Evolutionary conservation across 2,113 vertebrate species (phyloP), one percentile per base, ranked within the genome.

Genomic region (Prionailurus bengalensis): DNA sequence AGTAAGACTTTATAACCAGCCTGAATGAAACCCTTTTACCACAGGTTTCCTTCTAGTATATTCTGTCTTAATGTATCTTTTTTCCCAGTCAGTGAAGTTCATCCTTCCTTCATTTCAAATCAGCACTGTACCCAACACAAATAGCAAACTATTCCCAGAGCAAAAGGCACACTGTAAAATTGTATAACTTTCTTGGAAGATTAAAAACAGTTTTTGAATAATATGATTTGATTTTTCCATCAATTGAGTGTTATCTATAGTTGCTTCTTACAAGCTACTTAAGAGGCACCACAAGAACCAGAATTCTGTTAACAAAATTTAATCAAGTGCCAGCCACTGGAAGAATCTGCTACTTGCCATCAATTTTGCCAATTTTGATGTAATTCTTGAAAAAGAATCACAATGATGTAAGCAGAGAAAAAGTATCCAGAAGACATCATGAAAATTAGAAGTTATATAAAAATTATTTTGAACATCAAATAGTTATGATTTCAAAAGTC

Each of bases 71-170:
- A 80, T 29, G 31, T 23, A 85, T 36, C 16, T 68, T 88, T 39
- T 78, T 93, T 70, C 66, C 61, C 39, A 78, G n/a, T 51, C 58
- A 61, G 66, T 53, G 51, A 94, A 33, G n/a, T 94, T 42, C 23
- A 93, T 45, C 81, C 97, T 87, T 94, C 31, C 85, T 51, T 89
- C 66, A 93, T 58, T 63, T 42, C 48, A 97, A 90, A n/a, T 14
- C 21, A 94, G 19, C 11, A 61, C 91, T 94, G 29, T 39, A 89
- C 4, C 89, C 25, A 31, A 8, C 33, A 63, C 5, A 84, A 89
- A 93, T 1, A 97, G n/a, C 14, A 93, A 91, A 74, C 58, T 73
- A 88, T 53, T 94, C 14, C 27, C 81, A 94, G 3, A 83, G 14
- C 25, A 29, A n/a, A 86, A 87, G 15, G 45, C 11, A 83, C 6